These are phyloP conservation scores for Brachynemurus nebulosus DNA, from an alignment of 2,888 invertebrate species.

Conservation along the genomic window DNA sequence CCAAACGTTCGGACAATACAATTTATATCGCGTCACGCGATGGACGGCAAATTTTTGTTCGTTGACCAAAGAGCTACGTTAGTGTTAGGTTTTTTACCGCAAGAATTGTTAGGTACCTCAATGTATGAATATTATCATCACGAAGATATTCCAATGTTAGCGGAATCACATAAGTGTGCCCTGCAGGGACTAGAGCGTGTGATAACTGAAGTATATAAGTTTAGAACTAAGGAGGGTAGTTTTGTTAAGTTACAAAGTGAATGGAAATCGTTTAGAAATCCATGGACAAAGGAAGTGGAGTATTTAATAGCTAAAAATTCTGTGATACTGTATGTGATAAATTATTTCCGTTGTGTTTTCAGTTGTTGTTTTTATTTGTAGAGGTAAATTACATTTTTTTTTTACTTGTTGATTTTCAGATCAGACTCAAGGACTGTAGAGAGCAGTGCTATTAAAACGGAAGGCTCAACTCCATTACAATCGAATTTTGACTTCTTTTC, in stretches of 20 bases:
- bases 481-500: conserved; percentile 40
- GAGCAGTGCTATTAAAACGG: conserved; percentile 32
- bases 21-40: conserved; percentile 72
- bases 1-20: conserved; percentile 48
- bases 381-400: background rate
- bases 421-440: conserved; percentile 36
- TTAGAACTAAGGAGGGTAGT: conserved; percentile 64
- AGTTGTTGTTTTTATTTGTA: no score
- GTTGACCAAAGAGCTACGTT: conserved; percentile 86
- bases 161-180: conserved; percentile 71
- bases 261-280: conserved; percentile 83
- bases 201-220: conserved; percentile 60
- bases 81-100: conserved; percentile 80
- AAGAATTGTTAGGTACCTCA: conserved; percentile 82
- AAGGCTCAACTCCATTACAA: conserved; percentile 30
- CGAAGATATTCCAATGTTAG: conserved; percentile 63
- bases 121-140: conserved; percentile 86
- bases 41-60: conserved; percentile 85
- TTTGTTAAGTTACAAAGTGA: conserved; percentile 64
- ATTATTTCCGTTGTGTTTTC: no score
- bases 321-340: conserved; percentile 53
- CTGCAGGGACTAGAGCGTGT: conserved; percentile 47
- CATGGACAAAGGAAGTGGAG: conserved; percentile 92
- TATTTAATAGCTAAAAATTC: conserved; percentile 79
- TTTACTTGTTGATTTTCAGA: conserved; percentile 23